Evolutionary conservation across 2,888 invertebrate species (phyloP), one percentile per base, ranked within the genome.

Genomic region (Drosophila imparisetae): DNA sequence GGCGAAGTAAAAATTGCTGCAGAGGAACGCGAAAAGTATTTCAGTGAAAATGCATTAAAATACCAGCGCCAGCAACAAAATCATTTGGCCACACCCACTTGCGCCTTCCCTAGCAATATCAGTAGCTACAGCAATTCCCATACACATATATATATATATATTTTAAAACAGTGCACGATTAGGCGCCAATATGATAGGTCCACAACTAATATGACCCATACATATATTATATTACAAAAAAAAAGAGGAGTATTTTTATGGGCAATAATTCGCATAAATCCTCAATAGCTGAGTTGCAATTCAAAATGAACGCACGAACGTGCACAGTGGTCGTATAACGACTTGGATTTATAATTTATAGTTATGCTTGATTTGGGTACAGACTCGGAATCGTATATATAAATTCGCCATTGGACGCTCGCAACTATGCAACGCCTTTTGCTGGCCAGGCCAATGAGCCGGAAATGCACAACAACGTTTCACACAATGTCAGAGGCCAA

Each of bases 1-100:
- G 45, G 24, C 71, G 78, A 78, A 84, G 73, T 66, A 84, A 71
- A 73, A 85, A 85, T 82, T 78, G 57, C 65, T 62, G 64, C 77
- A 83, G 27, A 78, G 72, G 62, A 69, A 75, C 59, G 71, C 72
- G 55, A 72, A 76, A 82, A 76, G 83, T 75, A 86, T 75, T 70
- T 78, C 78, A 83, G 88, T 83, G 78, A 89, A 89, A 86, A 75
- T 74, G 73, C 90, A 89, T 88, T 85, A 81, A 85, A 88, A 90
- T 79, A 72, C 73, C 87, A 57, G 60, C 40, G 57, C 67, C 68
- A 60, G 70, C 66, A 74, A 66, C 69, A 72, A 66, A 77, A 59
- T 60, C 48, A 67, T 57, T 67, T 66, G 53, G 32, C 52, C n/a
- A 32, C 65, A 18, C 8, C 30, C 34, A 2, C 18, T 54, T 18